Evolutionary conservation across 92 coral and sea anemone genomes (phyloP).

Genomic region (Epizoanthus ramosus): DNA sequence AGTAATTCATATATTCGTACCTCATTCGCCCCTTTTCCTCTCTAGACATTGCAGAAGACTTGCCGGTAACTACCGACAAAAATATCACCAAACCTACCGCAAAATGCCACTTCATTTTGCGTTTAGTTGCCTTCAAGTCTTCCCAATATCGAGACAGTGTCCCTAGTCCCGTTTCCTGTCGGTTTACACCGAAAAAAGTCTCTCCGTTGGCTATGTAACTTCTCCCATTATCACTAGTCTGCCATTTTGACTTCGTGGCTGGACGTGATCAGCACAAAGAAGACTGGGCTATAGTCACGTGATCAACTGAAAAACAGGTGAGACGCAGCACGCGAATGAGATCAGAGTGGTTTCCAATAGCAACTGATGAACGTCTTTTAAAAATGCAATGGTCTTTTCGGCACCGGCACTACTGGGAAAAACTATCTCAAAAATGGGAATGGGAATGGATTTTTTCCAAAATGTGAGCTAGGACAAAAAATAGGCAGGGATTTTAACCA

Average conservation of each 20-base stretch:
- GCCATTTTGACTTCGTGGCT: slow-evolving; percentile 90
- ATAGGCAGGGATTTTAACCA: too few relatives aligned
- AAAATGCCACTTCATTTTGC: slow-evolving; percentile 42
- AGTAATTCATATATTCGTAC: slow-evolving; percentile 37
- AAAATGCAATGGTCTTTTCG: not conserved
- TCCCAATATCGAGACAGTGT: slow-evolving; percentile 38
- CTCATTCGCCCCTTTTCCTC: slow-evolving; percentile 80
- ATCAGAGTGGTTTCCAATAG: not conserved
- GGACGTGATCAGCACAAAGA: slow-evolving; percentile 40
- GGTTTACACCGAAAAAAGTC: slow-evolving; percentile 26
- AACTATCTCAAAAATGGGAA: too few relatives aligned
- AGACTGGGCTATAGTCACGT: slow-evolving; percentile 51
- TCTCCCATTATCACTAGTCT: slow-evolving; percentile 41
- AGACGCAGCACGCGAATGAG: not conserved
- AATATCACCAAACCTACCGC: slow-evolving; percentile 33
- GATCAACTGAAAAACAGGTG: not conserved
- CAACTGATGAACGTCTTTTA: not conserved
- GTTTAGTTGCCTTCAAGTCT: slow-evolving; percentile 45
- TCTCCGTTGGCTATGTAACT: slow-evolving; percentile 27
- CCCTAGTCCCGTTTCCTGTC: slow-evolving; percentile 22
- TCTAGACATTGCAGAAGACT: slow-evolving; percentile 78
- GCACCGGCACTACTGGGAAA: too few relatives aligned
- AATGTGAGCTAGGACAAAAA: too few relatives aligned
- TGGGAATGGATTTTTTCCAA: too few relatives aligned
- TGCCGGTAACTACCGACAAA: slow-evolving; percentile 44